phyloP scores from a whole-genome alignment of 2,797 vertebrate species.

The Bucorvus abyssinicus region DNA sequence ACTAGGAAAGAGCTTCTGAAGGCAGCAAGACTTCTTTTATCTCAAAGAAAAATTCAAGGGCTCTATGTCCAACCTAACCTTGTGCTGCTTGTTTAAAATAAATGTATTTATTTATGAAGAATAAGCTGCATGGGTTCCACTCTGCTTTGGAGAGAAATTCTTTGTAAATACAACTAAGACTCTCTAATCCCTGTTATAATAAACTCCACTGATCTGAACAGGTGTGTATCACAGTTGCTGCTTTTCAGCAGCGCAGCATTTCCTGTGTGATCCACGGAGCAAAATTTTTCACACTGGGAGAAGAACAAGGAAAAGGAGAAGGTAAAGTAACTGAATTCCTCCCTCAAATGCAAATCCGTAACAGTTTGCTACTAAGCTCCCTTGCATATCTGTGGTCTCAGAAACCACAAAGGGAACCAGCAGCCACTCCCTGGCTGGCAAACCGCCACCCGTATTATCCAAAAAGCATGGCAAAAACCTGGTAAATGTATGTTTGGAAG shows the following conservation, averaged over 20 bases:
- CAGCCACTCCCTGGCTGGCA: neutral
- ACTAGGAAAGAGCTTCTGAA: too few species aligned
- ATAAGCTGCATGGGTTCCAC: neutral
- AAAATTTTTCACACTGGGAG: neutral
- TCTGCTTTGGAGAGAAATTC: constrained; percentile 50
- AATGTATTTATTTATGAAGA: constrained; percentile 24
- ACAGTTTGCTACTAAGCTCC: neutral
- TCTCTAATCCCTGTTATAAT: constrained; percentile 21
- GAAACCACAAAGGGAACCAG: neutral
- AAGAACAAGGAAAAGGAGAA: neutral
- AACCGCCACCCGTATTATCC: neutral
- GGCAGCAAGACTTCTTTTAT: neutral
- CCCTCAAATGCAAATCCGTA: neutral
- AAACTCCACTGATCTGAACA: constrained; percentile 39
- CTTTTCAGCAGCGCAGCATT: neutral
- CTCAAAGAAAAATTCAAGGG: constrained; percentile 15
- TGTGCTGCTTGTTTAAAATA: neutral
- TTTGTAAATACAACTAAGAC: constrained; percentile 57
- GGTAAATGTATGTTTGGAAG: neutral
- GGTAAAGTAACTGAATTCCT: neutral
- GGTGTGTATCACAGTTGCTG: constrained; percentile 39
- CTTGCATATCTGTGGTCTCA: neutral
- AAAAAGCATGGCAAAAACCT: neutral
- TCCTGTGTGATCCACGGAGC: neutral
- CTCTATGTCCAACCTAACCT: neutral